Evolutionary conservation across 1,140 invertebrate species (phyloP), one percentile per base, ranked within the genome.

Genomic region (Zaprionus camerounensis): DNA sequence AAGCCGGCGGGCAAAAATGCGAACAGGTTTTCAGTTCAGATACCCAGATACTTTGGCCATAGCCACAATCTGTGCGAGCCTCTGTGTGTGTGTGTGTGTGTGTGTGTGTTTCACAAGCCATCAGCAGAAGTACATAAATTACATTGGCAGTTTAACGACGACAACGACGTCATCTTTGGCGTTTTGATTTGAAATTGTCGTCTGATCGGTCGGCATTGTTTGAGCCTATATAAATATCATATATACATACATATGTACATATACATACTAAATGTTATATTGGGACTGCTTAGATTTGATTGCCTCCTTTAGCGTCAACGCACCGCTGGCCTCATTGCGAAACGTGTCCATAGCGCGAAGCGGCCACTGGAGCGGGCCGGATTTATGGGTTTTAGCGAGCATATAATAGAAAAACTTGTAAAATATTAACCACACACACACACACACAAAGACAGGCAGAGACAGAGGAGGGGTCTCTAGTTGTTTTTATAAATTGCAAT

Each of bases 91-190:
- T 56, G 26, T 46, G 24, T 15, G 71, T 64, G 70, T 64, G 59
- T 64, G 69, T 68, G 56, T 20, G 65, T 70, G 66, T 83, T 82
- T 86, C 76, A 77, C 76, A 87, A 87, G 80, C 71, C 72, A 70
- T 57, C 72, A 53, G 59, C 72, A 53, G 66, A 74, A 80, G 80
- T 88, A 88, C 82, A 86, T 86, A 86, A 86, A 87, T 87, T 86
- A 87, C 83, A 88, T 87, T 88, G 83, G 81, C 82, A 79, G 79
- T 70, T 86, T 76, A 75, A 71, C 82, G 78, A 74, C 67, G 77
- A 69, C 63, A 65, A 59, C 15, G 46, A 51, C 46, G 57, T 36
- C 68, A 46, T 58, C n/a, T 66, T 44, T 24, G 59, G 36, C 56
- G 53, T 69, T 67, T 74, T 64, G 61, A 53, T 46, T 83, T 68